A percentile compares a stretch with the other conserved stretches of the same genome.
Conservation (phyloP, 2,797 vertebrate genomes). For the Sylvilagus floridanus region DNA sequence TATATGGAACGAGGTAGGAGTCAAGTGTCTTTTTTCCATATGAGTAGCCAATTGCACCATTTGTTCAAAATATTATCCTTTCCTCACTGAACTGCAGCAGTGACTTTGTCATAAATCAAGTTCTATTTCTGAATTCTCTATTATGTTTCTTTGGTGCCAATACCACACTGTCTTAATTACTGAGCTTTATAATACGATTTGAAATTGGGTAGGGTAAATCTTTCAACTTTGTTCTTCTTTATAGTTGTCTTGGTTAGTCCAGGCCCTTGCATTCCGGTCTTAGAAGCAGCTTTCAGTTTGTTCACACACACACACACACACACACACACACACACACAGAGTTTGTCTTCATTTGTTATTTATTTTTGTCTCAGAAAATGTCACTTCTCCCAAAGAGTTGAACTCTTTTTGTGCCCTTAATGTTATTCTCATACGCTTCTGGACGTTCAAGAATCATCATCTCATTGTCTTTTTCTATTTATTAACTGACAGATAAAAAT, state of each 20-base stretch:
- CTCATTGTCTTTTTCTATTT: not conserved
- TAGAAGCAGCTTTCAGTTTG: constrained; percentile 29
- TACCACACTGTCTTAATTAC: constrained; percentile 74
- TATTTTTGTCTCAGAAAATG: constrained; percentile 61
- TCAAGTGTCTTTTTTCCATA: constrained; percentile 56
- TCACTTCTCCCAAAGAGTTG: constrained; percentile 33
- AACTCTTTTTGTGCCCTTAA: not conserved
- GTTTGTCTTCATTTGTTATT: constrained; percentile 20
- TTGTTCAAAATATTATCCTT: constrained; percentile 76
- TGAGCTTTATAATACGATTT: constrained; percentile 63
- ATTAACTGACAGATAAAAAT: no score
- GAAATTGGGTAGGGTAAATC: constrained; percentile 50
- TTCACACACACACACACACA: not conserved
- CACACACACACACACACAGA: not conserved
- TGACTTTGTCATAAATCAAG: constrained; percentile 70
- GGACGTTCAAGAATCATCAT: not conserved
- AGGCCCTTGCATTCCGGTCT: constrained; percentile 19
- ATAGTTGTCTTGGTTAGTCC: constrained; percentile 59
- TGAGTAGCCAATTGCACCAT: constrained; percentile 66
- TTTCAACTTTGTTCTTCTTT: constrained; percentile 61
- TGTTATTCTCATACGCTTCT: not conserved
- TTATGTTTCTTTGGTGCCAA: constrained; percentile 70
- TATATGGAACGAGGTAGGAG: constrained; percentile 63
- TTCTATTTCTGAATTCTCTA: constrained; percentile 78
- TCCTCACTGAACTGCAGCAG: constrained; percentile 58